Percentiles rank a stretch among this genome's conserved stretches.
phyloP scores from a whole-genome alignment of 2,888 invertebrate genomes.

The Boloria selene region DNA sequence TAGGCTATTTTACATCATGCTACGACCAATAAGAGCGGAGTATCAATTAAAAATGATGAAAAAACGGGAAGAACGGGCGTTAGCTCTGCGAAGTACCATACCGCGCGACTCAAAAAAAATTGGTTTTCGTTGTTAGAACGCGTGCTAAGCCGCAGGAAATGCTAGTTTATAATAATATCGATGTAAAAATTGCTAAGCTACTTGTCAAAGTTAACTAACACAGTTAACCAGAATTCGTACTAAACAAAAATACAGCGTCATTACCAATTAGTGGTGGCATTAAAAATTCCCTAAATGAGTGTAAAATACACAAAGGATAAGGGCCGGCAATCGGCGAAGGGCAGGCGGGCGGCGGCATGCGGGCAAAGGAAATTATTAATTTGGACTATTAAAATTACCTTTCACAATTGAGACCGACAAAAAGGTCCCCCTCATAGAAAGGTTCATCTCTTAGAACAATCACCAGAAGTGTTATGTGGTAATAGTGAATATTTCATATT shows the following conservation, averaged over 20 bases:
- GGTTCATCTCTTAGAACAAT: slow-evolving; percentile 28
- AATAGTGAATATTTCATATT: too few relatives aligned
- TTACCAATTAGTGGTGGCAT: slow-evolving; percentile 37
- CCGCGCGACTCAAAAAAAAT: too few relatives aligned
- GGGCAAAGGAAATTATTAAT: slow-evolving; percentile 55
- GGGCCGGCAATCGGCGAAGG: slow-evolving; percentile 43
- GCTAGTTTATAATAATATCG: too few relatives aligned
- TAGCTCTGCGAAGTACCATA: too few relatives aligned
- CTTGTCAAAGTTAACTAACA: too few relatives aligned
- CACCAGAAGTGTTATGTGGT: slow-evolving; percentile 15
- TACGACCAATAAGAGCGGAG: too few relatives aligned
- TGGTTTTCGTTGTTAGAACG: too few relatives aligned
- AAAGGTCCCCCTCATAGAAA: slow-evolving; percentile 46
- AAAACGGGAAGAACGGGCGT: too few relatives aligned
- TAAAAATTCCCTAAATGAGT: slow-evolving; percentile 47
- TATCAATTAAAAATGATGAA: too few relatives aligned
- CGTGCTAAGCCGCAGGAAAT: too few relatives aligned
- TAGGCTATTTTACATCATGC: too few relatives aligned
- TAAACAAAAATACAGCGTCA: slow-evolving; percentile 19
- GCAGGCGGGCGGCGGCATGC: slow-evolving; percentile 47
- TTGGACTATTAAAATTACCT: slow-evolving; percentile 57
- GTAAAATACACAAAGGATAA: slow-evolving; percentile 49
- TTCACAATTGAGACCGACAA: slow-evolving; percentile 48
- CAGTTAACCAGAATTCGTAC: background rate
- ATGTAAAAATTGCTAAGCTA: too few relatives aligned